A percentile compares a stretch with the other conserved stretches of the same genome.
These are phyloP conservation scores for Drosophila mojavensis DNA, from an alignment of 1,140 invertebrate genomes.

Conservation along the genomic window DNA sequence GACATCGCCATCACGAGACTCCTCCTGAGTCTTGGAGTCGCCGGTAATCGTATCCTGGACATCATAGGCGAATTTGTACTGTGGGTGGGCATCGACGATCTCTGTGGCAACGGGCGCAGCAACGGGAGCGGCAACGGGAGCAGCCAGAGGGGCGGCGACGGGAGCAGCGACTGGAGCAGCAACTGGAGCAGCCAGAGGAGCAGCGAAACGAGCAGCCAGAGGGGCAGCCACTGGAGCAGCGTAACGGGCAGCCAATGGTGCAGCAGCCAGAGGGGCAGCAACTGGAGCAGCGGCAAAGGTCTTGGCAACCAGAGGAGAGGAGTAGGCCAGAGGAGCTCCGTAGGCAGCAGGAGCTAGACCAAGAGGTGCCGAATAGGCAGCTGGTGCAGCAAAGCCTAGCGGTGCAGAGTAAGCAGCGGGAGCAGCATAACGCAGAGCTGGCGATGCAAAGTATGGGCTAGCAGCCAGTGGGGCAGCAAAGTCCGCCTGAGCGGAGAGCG, in stretches of 20 bases:
- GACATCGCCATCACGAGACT: slow-evolving; percentile 86
- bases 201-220: slow-evolving; percentile 33
- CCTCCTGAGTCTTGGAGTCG: slow-evolving; percentile 86
- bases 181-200: slow-evolving; percentile 6
- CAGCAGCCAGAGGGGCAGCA: slow-evolving; percentile 63
- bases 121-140: slow-evolving; percentile 56
- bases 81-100: slow-evolving; percentile 85
- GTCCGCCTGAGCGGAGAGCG: slow-evolving; percentile 69
- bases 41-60: slow-evolving; percentile 86
- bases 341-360: slow-evolving; percentile 48
- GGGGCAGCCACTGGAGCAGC: slow-evolving; percentile 68
- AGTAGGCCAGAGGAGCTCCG: slow-evolving; percentile 38
- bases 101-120: slow-evolving; percentile 66
- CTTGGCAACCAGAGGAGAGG: slow-evolving; percentile 55
- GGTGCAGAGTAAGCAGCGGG: slow-evolving; percentile 51
- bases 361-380: slow-evolving; percentile 64
- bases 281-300: slow-evolving; percentile 17
- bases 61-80: slow-evolving; percentile 86
- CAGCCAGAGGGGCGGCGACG: slow-evolving; percentile 66
- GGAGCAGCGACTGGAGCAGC: slow-evolving; percentile 64
- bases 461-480: slow-evolving; percentile 51
- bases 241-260: slow-evolving; percentile 58
- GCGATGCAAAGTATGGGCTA: slow-evolving; percentile 42
- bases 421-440: slow-evolving; percentile 25
- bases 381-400: slow-evolving; percentile 51